These are phyloP conservation scores for Oostethus manadensis DNA, from an alignment of 2,113 vertebrate species.

Conservation along the genomic window DNA sequence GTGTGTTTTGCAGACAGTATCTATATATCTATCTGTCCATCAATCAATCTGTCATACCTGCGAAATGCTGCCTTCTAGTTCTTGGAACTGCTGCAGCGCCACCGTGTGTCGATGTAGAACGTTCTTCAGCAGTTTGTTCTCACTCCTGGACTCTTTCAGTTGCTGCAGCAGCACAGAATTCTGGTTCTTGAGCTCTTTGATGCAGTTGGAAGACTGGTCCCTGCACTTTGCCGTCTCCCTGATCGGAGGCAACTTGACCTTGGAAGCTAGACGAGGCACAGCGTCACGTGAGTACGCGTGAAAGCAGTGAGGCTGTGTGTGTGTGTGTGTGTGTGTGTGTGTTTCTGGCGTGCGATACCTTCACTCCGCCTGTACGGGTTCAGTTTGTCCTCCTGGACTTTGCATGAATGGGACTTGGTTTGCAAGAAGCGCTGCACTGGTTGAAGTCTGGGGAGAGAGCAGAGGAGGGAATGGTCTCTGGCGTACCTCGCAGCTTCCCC, in stretches of 20 bases:
- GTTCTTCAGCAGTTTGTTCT: constrained; percentile 13
- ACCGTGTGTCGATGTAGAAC: constrained; percentile 4
- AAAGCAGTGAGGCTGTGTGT: too few species aligned
- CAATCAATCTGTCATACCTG: too few species aligned
- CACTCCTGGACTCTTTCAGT: not conserved
- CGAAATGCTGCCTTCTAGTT: constrained; percentile 2
- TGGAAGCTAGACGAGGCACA: not conserved
- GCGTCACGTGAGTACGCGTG: not conserved
- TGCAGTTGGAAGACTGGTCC: not conserved
- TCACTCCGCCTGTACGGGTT: constrained; percentile 3
- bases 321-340: too few species aligned
- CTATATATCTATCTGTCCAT: too few species aligned
- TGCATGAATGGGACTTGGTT: not conserved
- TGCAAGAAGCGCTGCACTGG: not conserved
- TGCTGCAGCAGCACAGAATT: constrained; percentile 5
- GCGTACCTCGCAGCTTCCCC: not conserved
- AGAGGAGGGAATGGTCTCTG: not conserved
- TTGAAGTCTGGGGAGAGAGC: constrained; percentile 3
- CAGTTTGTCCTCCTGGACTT: constrained; percentile 5
- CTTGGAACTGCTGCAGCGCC: constrained; percentile 6
- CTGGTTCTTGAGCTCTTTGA: constrained; percentile 5
- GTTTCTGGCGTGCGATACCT: not conserved
- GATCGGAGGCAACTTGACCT: constrained; percentile 4
- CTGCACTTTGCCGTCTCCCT: not conserved
- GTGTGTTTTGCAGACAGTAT: too few species aligned